Evolutionary conservation across 2,113 vertebrate genomes (phyloP), one percentile per base, ranked within the genome.

Genomic region (Triplophysa rosa): DNA sequence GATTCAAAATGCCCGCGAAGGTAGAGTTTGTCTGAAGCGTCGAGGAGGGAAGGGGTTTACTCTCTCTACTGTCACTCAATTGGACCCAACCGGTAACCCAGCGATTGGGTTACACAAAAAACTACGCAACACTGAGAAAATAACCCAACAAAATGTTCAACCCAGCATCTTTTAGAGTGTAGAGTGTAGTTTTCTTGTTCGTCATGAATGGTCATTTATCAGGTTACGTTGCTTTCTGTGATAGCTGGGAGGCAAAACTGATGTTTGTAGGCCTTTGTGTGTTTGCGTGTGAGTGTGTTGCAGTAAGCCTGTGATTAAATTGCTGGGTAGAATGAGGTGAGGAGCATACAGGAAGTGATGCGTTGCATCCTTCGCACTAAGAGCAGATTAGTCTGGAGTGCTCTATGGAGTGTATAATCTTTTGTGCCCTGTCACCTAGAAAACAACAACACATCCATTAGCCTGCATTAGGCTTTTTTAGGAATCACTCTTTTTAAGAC

Each of bases 231-330:
- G 70, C 54, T 73, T 29, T 59, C 33, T 42, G 54, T 72, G 29
- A n/a, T 59, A 37, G 23, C 33, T 45, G 2, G 37, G 23, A 42
- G 49, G 52, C 21, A 40, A 33, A 78, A 21, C 49, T 67, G 76
- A 59, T 58, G 56, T 45, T 26, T 78, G 23, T 67, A 68, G 9
- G 52, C 14, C 74, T 26, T 61, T 68, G 17, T 21, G 21, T 16
- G n/a, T 40, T 26, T 21, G 67, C 4, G 8, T 61, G 19, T 77
- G 52, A 19, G 11, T 9, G 3, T 49, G 45, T 33, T 62, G 24
- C 74, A 67, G 52, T 82, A 84, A 84, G 80, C 80, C 58, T 77
- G 33, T 52, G 72, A 80, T 83, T 83, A 83, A 81, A 67, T 71
- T 56, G 56, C 56, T 70, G 76, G 49, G 67, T 78, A 67, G 66